Percentiles rank a stretch among this genome's conserved stretches.
phyloP scores from a whole-genome alignment of 1,140 invertebrate species.

The Caerostris darwini region DNA sequence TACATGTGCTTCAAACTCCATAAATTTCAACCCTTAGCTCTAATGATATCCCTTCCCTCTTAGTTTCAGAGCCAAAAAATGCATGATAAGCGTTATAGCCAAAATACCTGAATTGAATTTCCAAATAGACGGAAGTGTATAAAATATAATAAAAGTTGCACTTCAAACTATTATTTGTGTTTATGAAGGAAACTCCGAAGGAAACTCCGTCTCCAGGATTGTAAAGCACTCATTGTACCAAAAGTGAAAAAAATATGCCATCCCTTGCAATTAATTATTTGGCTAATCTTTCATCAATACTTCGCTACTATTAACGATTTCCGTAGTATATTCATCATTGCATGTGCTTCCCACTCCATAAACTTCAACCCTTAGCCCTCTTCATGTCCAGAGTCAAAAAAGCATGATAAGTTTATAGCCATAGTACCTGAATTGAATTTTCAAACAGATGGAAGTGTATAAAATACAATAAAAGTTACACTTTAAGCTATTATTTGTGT shows the following conservation, averaged over 20 bases:
- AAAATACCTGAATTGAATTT: too few species aligned
- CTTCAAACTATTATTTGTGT: too few species aligned
- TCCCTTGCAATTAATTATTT: neutral
- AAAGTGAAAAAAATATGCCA: neutral
- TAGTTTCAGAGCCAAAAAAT: too few species aligned
- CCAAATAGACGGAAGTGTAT: too few species aligned
- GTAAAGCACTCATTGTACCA: neutral
- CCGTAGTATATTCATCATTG: constrained; percentile 1
- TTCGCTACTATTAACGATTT: neutral
- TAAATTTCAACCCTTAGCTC: too few species aligned
- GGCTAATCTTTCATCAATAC: neutral
- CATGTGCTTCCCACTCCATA: neutral
- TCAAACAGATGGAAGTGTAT: neutral
- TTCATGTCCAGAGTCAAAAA: neutral
- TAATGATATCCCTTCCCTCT: too few species aligned
- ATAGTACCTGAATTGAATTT: neutral
- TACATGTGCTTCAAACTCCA: too few species aligned
- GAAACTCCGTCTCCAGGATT: too few species aligned
- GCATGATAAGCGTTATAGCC: too few species aligned
- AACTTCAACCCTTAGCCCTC: neutral
- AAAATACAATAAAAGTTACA: neutral
- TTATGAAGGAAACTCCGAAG: too few species aligned
- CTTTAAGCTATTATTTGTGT: too few species aligned
- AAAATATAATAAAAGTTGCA: too few species aligned
- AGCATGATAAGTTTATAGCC: neutral